Conservation (phyloP, 2,113 vertebrate species). For the Delphinapterus leucas region DNA sequence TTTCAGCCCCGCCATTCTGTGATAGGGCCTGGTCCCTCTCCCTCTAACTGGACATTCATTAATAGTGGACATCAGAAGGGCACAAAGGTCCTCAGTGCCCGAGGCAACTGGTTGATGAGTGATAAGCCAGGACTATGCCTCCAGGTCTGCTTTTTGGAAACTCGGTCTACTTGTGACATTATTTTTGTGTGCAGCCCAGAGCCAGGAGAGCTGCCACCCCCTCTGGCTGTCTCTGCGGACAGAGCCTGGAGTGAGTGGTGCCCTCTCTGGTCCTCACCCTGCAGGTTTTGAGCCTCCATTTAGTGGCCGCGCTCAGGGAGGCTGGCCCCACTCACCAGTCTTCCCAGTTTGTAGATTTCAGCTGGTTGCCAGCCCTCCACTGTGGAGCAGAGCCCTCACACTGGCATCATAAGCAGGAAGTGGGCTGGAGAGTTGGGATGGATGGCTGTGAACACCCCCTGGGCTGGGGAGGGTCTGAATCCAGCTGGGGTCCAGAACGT, state of each 20-base stretch:
- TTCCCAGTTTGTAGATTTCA: background rate
- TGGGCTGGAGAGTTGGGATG: too few species aligned
- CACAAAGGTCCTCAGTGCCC: background rate
- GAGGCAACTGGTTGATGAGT: fast-evolving
- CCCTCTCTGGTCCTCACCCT: background rate
- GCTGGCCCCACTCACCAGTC: fast-evolving
- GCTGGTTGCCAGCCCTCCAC: fast-evolving
- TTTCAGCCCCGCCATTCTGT: background rate
- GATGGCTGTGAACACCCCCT: fast-evolving
- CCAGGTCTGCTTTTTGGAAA: background rate
- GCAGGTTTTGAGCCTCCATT: background rate
- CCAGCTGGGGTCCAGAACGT: background rate
- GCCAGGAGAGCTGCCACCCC: fast-evolving
- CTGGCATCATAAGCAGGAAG: fast-evolving
- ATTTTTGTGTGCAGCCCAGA: background rate
- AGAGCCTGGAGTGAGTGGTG: background rate
- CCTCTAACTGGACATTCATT: background rate
- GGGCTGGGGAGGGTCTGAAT: background rate
- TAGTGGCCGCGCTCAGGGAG: background rate
- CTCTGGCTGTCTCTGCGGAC: background rate
- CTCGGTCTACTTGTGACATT: background rate
- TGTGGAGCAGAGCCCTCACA: background rate
- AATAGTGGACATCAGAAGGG: background rate
- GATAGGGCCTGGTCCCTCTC: background rate
- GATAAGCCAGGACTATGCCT: background rate